These are phyloP conservation scores for Muraenolepis orangiensis DNA, from an alignment of 2,797 vertebrate genomes.

Conservation along the genomic window DNA sequence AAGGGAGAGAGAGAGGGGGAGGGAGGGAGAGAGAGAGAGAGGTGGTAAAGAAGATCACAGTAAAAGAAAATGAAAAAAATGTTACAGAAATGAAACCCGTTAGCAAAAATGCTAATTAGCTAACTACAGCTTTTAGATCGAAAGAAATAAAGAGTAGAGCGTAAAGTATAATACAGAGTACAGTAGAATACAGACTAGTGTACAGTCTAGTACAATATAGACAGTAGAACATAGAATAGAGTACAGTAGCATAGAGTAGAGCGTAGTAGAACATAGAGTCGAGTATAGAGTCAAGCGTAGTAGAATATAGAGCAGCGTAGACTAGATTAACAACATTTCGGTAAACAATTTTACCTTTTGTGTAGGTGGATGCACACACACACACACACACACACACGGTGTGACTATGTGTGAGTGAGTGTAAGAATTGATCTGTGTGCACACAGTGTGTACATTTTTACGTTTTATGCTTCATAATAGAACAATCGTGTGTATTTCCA, in stretches of 20 bases:
- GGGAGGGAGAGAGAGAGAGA: background rate
- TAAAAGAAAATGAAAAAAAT: constrained; percentile 1
- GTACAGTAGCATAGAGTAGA: too few relatives aligned
- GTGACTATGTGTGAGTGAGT: too few relatives aligned
- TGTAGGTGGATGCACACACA: too few relatives aligned
- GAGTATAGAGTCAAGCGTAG: too few relatives aligned
- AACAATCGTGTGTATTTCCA: constrained; percentile 26
- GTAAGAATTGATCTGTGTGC: background rate
- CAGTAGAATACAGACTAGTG: too few relatives aligned
- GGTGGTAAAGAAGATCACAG: background rate
- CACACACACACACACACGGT: background rate
- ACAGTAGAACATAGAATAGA: background rate
- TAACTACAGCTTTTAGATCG: background rate
- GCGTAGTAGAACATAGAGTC: background rate
- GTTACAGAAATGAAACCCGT: background rate
- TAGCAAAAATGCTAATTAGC: background rate
- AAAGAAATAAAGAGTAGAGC: background rate
- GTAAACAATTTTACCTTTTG: background rate
- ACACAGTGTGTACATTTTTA: background rate
- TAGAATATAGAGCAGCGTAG: too few relatives aligned
- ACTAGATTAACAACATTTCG: background rate
- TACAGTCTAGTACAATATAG: too few relatives aligned
- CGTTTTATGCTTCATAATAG: background rate
- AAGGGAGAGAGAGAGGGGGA: constrained; percentile 5
- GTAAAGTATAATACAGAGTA: too few relatives aligned